Evolutionary conservation across 35 echinoderm and acorn worm genomes (phyloP).

Genomic region (Amphiura filiformis): DNA sequence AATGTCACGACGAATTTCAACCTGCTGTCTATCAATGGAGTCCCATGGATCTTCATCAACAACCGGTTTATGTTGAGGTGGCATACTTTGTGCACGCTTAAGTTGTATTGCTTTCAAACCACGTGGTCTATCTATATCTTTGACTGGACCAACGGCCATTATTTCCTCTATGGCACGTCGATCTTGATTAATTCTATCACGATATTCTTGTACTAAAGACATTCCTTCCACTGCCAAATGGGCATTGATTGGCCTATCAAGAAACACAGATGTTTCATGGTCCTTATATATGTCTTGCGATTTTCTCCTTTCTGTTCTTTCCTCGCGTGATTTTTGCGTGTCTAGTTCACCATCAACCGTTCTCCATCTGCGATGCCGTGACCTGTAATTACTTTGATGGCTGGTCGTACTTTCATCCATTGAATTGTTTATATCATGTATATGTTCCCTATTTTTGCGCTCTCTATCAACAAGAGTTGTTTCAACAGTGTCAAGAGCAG

Average conservation of each 20-base stretch:
- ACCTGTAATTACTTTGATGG: background rate
- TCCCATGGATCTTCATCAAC: constrained; percentile 56
- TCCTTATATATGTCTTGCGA: constrained; percentile 40
- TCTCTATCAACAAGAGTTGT: constrained; percentile 33
- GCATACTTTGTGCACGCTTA: background rate
- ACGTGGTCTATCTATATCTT: background rate
- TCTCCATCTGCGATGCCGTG: constrained; percentile 19
- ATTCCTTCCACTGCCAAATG: constrained; percentile 14
- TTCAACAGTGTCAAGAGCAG: constrained; percentile 50
- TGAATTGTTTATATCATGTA: background rate
- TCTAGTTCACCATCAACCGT: constrained; percentile 20
- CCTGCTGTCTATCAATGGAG: constrained; percentile 63
- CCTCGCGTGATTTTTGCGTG: constrained; percentile 16
- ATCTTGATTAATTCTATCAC: constrained; percentile 41
- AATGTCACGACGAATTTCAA: constrained; percentile 51
- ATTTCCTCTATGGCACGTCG: constrained; percentile 47
- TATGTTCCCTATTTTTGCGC: background rate
- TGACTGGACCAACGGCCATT: constrained; percentile 37
- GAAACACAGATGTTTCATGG: constrained; percentile 27
- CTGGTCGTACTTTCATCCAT: constrained; percentile 8
- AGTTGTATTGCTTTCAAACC: constrained; percentile 10
- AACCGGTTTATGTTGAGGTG: background rate
- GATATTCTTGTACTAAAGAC: constrained; percentile 8
- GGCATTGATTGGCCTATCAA: constrained; percentile 37
- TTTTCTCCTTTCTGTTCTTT: constrained; percentile 35